Evolutionary conservation across 2,888 invertebrate genomes (phyloP).

Genomic region (Teleiodes luculella): DNA sequence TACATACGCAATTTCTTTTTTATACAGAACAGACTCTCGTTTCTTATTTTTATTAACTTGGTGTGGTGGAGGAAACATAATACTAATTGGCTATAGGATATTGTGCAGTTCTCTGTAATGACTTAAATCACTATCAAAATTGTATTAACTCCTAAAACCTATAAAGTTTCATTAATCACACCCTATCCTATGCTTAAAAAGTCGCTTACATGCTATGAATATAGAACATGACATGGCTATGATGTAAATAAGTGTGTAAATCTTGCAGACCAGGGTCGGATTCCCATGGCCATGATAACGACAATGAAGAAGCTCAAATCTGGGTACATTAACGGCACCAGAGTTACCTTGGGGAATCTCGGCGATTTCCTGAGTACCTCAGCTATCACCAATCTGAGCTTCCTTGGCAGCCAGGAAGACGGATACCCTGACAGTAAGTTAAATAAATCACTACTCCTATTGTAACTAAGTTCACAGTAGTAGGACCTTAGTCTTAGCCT

Average conservation of each 20-base stretch:
- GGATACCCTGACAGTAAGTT: slow-evolving; percentile 91
- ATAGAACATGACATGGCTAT: not conserved
- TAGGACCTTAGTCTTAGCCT: too few relatives aligned
- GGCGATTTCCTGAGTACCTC: slow-evolving; percentile 98
- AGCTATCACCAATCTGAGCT: slow-evolving; percentile 97
- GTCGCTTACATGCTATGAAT: not conserved
- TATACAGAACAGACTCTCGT: too few relatives aligned
- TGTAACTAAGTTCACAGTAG: too few relatives aligned
- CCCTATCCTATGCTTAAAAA: not conserved
- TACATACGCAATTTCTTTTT: too few relatives aligned
- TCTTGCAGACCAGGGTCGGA: slow-evolving; percentile 90
- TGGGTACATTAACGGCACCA: slow-evolving; percentile 99
- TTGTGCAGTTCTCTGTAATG: too few relatives aligned
- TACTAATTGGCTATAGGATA: too few relatives aligned
- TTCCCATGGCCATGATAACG: slow-evolving; percentile 96
- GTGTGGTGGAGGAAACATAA: too few relatives aligned
- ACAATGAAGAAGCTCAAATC: slow-evolving; percentile 99
- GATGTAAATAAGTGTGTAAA: slow-evolving; percentile 31
- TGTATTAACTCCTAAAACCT: too few relatives aligned
- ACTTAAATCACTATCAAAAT: too few relatives aligned
- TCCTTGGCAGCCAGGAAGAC: slow-evolving; percentile 94
- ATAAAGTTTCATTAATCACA: too few relatives aligned
- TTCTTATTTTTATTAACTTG: too few relatives aligned
- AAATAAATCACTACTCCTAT: too few relatives aligned
- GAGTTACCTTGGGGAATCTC: slow-evolving; percentile 96